These are phyloP conservation scores for Poecilia latipinna DNA, from an alignment of 2,113 vertebrate species.

Conservation along the genomic window DNA sequence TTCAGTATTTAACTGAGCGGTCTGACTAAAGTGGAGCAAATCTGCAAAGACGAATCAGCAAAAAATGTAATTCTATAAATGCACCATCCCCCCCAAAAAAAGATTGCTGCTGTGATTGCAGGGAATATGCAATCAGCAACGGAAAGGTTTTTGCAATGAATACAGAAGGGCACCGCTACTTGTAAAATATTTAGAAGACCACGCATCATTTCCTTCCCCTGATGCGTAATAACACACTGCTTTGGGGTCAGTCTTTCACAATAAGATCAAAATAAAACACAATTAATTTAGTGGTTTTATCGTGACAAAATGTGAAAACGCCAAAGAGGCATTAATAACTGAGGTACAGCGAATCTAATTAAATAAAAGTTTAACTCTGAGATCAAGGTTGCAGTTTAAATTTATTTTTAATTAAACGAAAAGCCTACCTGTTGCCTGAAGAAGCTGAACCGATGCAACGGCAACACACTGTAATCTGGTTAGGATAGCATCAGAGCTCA, in stretches of 20 bases:
- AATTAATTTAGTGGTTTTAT: background rate
- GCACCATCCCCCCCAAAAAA: no score
- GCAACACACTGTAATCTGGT: background rate
- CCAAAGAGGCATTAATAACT: background rate
- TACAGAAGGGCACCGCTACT: no score
- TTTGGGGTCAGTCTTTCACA: background rate
- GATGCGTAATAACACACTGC: no score
- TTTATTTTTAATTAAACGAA: conserved; percentile 30
- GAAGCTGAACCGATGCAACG: background rate
- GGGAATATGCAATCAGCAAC: no score
- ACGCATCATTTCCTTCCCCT: no score
- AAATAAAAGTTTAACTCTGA: conserved; percentile 37
- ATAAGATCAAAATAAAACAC: background rate
- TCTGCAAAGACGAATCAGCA: no score
- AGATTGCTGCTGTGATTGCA: no score
- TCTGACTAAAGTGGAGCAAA: no score
- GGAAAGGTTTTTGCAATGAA: no score
- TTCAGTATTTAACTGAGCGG: no score
- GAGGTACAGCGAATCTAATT: conserved; percentile 18
- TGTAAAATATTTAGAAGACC: no score
- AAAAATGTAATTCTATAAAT: no score
- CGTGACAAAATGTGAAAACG: background rate
- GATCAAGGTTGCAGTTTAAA: conserved; percentile 37
- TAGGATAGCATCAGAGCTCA: background rate
- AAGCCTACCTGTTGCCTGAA: conserved; percentile 11